Conservation (phyloP, 2,797 vertebrate genomes). For the Mustela erminea region DNA sequence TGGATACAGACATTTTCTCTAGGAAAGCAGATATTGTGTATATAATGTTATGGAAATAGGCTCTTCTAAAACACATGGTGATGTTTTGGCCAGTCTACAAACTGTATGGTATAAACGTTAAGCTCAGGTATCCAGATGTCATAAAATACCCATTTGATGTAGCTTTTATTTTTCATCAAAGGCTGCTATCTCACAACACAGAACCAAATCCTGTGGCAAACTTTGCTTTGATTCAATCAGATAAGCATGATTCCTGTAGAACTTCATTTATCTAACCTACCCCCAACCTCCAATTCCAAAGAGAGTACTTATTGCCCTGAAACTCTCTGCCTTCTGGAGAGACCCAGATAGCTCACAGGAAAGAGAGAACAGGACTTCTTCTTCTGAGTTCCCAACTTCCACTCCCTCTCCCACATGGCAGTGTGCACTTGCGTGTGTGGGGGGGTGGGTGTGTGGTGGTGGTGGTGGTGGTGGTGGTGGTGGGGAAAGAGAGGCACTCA, state of each 20-base stretch:
- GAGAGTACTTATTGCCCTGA: background rate
- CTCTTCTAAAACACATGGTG: conserved; percentile 40
- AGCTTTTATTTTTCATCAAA: conserved; percentile 79
- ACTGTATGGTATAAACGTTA: conserved; percentile 55
- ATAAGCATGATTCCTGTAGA: conserved; percentile 57
- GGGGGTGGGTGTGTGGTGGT: background rate
- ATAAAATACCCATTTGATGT: conserved; percentile 80
- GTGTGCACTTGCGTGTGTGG: background rate
- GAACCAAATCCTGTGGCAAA: conserved; percentile 70
- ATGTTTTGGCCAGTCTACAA: conserved; percentile 68
- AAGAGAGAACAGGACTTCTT: background rate
- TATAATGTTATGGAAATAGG: conserved; percentile 67
- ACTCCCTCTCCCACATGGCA: rapidly evolving
- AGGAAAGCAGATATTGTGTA: conserved; percentile 68
- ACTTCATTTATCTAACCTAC: background rate
- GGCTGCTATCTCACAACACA: conserved; percentile 81
- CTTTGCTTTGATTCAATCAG: conserved; percentile 71
- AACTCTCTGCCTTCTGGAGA: background rate
- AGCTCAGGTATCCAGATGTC: conserved; percentile 59
- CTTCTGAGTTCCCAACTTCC: rapidly evolving
- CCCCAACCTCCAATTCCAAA: background rate
- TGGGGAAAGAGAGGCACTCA: background rate
- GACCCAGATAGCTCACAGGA: background rate
- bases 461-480: background rate
- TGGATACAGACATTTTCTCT: conserved; percentile 55